phyloP scores from a whole-genome alignment of 2,888 invertebrate species.

The Entomobrya multifasciata region DNA sequence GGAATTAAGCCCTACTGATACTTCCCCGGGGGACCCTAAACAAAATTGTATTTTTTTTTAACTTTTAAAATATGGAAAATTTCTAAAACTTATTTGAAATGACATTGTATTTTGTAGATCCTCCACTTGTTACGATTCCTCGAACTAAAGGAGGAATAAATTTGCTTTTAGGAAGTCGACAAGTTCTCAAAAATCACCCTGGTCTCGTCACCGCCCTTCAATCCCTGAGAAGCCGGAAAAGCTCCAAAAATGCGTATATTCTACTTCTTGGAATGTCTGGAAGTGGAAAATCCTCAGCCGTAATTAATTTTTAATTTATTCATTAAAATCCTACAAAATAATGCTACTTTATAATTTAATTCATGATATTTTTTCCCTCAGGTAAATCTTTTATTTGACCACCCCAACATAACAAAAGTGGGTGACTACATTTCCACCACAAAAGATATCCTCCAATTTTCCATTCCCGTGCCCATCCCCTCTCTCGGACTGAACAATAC shows the following conservation, averaged over 20 bases:
- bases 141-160: constrained; percentile 21
- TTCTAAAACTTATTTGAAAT: no score
- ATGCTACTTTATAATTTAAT: no score
- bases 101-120: no score
- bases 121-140: constrained; percentile 44
- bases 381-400: constrained; percentile 73
- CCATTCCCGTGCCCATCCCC: constrained; percentile 59
- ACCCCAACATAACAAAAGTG: constrained; percentile 72
- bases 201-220: constrained; percentile 68
- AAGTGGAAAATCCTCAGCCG: constrained; percentile 71
- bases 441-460: constrained; percentile 65
- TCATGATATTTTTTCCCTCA: no score
- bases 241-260: constrained; percentile 73
- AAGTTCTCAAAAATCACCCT: constrained; percentile 60
- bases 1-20: no score
- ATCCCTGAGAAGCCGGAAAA: constrained; percentile 62
- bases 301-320: no score
- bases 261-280: constrained; percentile 72
- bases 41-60: background rate
- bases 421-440: constrained; percentile 68
- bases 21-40: no score
- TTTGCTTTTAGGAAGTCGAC: constrained; percentile 14
- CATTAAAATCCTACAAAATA: no score
- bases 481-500: constrained; percentile 68
- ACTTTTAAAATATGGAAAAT: no score